These are phyloP conservation scores for Drosophila robusta DNA, from an alignment of 2,888 invertebrate genomes.

Conservation along the genomic window DNA sequence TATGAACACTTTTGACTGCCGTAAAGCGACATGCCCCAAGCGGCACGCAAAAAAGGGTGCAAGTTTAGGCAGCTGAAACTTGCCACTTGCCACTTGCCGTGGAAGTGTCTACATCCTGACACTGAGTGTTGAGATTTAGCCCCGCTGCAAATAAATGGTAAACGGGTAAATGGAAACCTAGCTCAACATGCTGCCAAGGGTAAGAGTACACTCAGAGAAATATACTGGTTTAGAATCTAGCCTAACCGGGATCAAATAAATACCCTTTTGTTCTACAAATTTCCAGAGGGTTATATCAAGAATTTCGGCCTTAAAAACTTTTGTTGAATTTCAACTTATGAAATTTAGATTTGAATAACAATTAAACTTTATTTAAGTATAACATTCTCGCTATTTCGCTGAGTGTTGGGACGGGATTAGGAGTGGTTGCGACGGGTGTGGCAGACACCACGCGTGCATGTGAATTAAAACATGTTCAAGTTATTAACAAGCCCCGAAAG, in stretches of 20 bases:
- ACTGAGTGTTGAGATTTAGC: conserved; percentile 48
- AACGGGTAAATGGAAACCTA: conserved; percentile 10
- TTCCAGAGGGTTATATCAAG: no score
- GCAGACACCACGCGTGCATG: conserved; percentile 43
- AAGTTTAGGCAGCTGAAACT: conserved; percentile 32
- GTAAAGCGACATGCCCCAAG: conserved; percentile 43
- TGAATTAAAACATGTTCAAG: conserved; percentile 76
- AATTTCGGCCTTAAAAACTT: no score
- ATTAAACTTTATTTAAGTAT: no score
- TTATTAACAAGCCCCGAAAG: conserved; percentile 74
- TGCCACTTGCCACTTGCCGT: conserved; percentile 15
- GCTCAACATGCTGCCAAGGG: conserved; percentile 9
- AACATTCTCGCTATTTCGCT: not conserved
- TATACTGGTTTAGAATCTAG: not conserved
- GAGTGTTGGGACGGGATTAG: not conserved
- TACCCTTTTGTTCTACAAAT: not conserved
- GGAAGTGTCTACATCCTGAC: conserved; percentile 39
- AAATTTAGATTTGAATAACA: no score
- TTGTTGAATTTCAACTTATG: no score
- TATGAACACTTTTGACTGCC: conserved; percentile 58
- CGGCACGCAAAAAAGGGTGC: conserved; percentile 35
- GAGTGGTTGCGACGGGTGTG: not conserved
- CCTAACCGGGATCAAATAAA: not conserved
- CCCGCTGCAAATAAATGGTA: conserved; percentile 18
- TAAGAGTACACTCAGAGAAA: not conserved